Percentiles rank a stretch among this genome's conserved stretches.
phyloP scores from a whole-genome alignment of 2,888 invertebrate genomes.

The Erebia aethiops region DNA sequence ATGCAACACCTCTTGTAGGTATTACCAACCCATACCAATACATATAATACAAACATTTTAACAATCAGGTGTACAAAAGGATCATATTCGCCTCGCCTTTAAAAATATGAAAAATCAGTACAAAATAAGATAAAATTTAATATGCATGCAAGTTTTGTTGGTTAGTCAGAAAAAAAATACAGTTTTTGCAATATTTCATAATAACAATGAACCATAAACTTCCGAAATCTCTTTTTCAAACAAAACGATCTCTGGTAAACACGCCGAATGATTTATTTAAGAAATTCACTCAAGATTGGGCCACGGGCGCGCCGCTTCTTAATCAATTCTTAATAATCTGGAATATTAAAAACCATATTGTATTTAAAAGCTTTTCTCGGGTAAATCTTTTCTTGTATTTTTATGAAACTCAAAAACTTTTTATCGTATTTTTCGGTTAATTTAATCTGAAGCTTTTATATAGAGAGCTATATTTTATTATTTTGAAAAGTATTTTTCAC shows the following conservation, averaged over 20 bases:
- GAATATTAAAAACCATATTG: constrained; percentile 30
- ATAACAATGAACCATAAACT: constrained; percentile 62
- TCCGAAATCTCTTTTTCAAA: constrained; percentile 55
- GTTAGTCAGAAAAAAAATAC: background rate
- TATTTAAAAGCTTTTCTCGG: constrained; percentile 9
- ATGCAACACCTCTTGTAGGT: no score
- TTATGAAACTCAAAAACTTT: background rate
- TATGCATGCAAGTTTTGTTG: background rate
- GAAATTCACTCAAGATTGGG: constrained; percentile 47
- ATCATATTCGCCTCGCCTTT: background rate
- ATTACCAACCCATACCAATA: no score
- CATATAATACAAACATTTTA: no score
- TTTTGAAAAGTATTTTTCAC: no score
- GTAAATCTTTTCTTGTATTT: background rate
- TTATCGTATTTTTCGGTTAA: background rate
- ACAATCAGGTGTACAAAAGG: no score
- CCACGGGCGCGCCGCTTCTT: constrained; percentile 57
- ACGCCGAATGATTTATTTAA: constrained; percentile 62
- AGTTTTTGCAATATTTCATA: constrained; percentile 38
- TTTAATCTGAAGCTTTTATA: background rate
- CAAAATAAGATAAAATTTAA: background rate
- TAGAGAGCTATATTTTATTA: no score
- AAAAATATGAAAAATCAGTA: background rate
- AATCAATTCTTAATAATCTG: constrained; percentile 49
- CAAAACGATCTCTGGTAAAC: constrained; percentile 69